A percentile compares a stretch with the other conserved stretches of the same genome.
phyloP scores from a whole-genome alignment of 2,113 vertebrate genomes.

The Amazona guildingii region DNA sequence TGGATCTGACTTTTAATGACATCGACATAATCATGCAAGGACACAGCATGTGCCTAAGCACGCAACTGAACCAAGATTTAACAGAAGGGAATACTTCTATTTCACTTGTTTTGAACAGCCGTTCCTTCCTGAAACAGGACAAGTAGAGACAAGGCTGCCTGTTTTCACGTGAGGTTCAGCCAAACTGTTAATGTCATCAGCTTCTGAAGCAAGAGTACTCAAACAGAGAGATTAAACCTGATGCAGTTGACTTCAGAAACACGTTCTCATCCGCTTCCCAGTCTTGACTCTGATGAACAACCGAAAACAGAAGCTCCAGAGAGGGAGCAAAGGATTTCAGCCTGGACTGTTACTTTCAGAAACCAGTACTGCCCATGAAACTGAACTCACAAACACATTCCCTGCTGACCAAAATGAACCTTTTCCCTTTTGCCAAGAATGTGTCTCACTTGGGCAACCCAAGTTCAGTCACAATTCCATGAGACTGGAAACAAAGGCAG shows the following conservation, averaged over 20 bases:
- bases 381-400: neutral
- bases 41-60: neutral
- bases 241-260: neutral
- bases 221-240: neutral
- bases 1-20: neutral
- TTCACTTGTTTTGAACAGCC: neutral
- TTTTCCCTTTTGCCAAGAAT: neutral
- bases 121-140: neutral
- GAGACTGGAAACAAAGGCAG: neutral
- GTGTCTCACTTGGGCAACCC: neutral
- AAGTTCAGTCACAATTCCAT: neutral
- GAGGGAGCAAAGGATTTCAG: neutral
- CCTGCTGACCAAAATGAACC: neutral
- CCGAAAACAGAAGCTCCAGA: neutral
- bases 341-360: neutral
- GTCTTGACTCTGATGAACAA: neutral
- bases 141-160: neutral
- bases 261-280: neutral
- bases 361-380: neutral
- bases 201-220: neutral
- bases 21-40: neutral
- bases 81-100: neutral
- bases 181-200: neutral
- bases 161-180: neutral
- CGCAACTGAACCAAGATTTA: neutral